Percentiles rank a stretch among this genome's conserved stretches.
phyloP scores from a whole-genome alignment of 1,140 invertebrate genomes.

The Drosophila triauraria region DNA sequence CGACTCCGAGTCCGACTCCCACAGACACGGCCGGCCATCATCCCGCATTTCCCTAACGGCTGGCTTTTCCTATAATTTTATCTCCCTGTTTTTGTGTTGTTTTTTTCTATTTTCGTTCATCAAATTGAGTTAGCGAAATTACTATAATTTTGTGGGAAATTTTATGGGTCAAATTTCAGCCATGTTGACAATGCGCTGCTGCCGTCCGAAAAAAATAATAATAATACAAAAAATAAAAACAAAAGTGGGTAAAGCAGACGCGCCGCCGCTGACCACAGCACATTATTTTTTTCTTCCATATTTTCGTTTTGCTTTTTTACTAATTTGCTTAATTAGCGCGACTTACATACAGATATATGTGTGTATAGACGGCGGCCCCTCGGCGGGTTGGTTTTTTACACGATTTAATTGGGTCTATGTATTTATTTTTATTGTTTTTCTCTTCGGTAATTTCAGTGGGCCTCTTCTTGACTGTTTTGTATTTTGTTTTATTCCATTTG shows the following conservation, averaged over 20 bases:
- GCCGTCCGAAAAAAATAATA: conserved; percentile 6
- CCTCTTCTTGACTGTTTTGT: conserved; percentile 34
- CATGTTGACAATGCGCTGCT: conserved; percentile 64
- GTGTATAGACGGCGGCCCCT: conserved; percentile 4
- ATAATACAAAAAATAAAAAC: conserved; percentile 9
- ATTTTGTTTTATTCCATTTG: conserved; percentile 41
- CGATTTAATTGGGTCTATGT: conserved; percentile 61
- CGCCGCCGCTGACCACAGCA: conserved; percentile 67
- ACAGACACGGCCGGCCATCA: conserved; percentile 24
- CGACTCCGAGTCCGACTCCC: conserved; percentile 52
- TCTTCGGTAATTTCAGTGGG: conserved; percentile 54
- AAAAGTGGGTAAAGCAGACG: conserved; percentile 53
- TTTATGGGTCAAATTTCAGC: conserved; percentile 79
- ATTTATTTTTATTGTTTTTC: conserved; percentile 58
- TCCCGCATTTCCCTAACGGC: conserved; percentile 48
- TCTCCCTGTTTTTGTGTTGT: conserved; percentile 25
- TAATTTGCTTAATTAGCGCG: conserved; percentile 79
- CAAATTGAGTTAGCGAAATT: conserved; percentile 80
- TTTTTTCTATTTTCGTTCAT: conserved; percentile 39
- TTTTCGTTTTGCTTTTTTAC: conserved; percentile 54
- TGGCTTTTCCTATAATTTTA: conserved; percentile 55
- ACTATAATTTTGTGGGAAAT: conserved; percentile 82
- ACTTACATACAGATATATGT: conserved; percentile 30
- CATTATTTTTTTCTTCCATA: conserved; percentile 33
- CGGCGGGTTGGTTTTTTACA: conserved; percentile 50